Percentiles rank a stretch among this genome's conserved stretches.
Conservation (phyloP, 2,888 invertebrate species). For the Drosophila conformis region DNA sequence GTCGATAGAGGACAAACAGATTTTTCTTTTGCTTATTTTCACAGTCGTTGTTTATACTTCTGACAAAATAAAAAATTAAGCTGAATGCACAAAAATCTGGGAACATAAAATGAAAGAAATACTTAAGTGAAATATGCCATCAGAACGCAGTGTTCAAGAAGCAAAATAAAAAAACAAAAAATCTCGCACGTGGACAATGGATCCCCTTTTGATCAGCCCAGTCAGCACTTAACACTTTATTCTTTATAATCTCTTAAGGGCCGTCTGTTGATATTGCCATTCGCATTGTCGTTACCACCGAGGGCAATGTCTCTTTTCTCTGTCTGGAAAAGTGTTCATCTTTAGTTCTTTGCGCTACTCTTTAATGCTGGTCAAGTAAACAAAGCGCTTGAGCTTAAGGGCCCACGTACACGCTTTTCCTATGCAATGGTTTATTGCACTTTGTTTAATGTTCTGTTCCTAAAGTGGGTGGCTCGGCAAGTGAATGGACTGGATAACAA, state of each 20-base stretch:
- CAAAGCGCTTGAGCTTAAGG: conserved; percentile 64
- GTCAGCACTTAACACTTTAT: conserved; percentile 30
- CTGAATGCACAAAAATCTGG: conserved; percentile 24
- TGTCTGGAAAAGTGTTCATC: conserved; percentile 23
- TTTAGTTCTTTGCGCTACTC: not conserved
- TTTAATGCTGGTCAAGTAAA: conserved; percentile 52
- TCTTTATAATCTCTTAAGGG: conserved; percentile 74
- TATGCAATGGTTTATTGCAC: conserved; percentile 53
- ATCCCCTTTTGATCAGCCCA: not conserved
- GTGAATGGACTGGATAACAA: conserved; percentile 35
- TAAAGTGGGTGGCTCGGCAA: conserved; percentile 23
- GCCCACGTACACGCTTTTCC: conserved; percentile 23
- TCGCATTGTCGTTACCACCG: conserved; percentile 22
- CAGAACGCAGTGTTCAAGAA: conserved; percentile 22
- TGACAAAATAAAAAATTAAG: conserved; percentile 24
- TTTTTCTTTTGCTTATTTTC: not conserved
- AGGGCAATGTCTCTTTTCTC: conserved; percentile 23
- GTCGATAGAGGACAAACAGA: conserved; percentile 9
- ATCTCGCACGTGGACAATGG: conserved; percentile 17
- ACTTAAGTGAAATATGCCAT: conserved; percentile 21
- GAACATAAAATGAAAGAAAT: conserved; percentile 22
- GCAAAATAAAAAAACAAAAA: conserved; percentile 2
- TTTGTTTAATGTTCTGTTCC: conserved; percentile 46
- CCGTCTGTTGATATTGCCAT: conserved; percentile 42
- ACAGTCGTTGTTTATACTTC: conserved; percentile 6